A percentile compares a stretch with the other conserved stretches of the same genome.
These are phyloP conservation scores for Plodia interpunctella DNA, from an alignment of 1,140 invertebrate species.

Conservation along the genomic window DNA sequence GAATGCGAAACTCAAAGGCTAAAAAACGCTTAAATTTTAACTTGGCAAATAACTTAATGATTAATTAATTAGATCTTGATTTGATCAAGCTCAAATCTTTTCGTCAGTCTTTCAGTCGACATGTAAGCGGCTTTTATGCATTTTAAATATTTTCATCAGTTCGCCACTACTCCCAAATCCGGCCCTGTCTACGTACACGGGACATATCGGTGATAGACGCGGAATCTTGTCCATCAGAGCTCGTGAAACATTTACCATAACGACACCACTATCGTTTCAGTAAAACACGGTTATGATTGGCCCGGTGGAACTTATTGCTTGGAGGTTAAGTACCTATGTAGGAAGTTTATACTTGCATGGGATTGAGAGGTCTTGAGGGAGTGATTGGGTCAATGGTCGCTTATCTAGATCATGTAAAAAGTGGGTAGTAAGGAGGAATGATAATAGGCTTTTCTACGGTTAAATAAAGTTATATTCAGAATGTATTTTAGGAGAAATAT, in stretches of 20 bases:
- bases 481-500: too few relatives aligned
- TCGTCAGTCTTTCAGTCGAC: too few relatives aligned
- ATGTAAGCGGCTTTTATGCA: too few relatives aligned
- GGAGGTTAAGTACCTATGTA: neutral
- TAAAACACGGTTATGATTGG: conserved; percentile 44
- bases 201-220: conserved; percentile 45
- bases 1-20: too few relatives aligned
- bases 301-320: conserved; percentile 14
- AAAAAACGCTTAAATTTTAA: too few relatives aligned
- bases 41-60: too few relatives aligned
- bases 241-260: conserved; percentile 43
- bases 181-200: conserved; percentile 23
- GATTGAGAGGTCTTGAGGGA: neutral
- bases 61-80: too few relatives aligned
- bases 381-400: neutral
- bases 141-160: too few relatives aligned
- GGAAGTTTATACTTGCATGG: neutral
- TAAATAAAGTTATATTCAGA: too few relatives aligned
- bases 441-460: too few relatives aligned
- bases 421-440: too few relatives aligned
- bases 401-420: neutral
- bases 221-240: conserved; percentile 30
- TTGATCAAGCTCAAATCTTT: too few relatives aligned
- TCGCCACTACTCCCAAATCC: conserved; percentile 19
- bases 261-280: conserved; percentile 21